Evolutionary conservation across 2,797 vertebrate species (phyloP).

Genomic region (Betta splendens): DNA sequence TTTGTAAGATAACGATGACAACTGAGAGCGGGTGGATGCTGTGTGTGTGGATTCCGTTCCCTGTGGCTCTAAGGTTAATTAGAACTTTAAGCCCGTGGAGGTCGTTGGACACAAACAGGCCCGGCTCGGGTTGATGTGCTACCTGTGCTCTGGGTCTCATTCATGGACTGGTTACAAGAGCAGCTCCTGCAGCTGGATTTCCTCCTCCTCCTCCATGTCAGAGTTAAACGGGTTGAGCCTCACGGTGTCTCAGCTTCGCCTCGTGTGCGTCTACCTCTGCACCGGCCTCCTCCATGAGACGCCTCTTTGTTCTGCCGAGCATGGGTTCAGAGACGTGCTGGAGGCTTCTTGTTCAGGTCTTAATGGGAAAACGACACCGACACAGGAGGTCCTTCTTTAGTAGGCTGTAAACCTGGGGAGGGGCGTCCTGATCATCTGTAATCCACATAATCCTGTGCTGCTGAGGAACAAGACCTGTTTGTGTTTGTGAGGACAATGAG

Average conservation of each 20-base stretch:
- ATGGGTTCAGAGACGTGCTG: slow-evolving; percentile 41
- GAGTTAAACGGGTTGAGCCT: no score
- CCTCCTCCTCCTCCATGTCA: no score
- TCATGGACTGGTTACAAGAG: no score
- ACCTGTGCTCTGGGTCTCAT: no score
- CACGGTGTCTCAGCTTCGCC: slow-evolving; percentile 45
- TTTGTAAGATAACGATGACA: no score
- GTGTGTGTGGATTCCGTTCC: background rate
- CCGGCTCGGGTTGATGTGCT: no score
- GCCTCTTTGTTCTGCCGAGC: slow-evolving; percentile 61
- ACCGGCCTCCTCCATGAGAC: slow-evolving; percentile 64
- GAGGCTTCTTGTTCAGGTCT: slow-evolving; percentile 45
- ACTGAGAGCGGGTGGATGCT: background rate
- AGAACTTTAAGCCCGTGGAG: no score
- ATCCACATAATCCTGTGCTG: slow-evolving; percentile 83
- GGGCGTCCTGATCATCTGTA: slow-evolving; percentile 80
- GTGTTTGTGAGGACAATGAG: slow-evolving; percentile 51
- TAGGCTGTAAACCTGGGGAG: slow-evolving; percentile 52
- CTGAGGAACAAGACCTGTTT: slow-evolving; percentile 67
- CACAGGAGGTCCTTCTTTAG: slow-evolving; percentile 74
- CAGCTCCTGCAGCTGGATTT: no score
- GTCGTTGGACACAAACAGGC: no score
- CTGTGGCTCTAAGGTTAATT: background rate
- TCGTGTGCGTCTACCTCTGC: slow-evolving; percentile 46
- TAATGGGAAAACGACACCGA: slow-evolving; percentile 63